Evolutionary conservation across 2,113 vertebrate genomes (phyloP).

Genomic region (Alligator sinensis): DNA sequence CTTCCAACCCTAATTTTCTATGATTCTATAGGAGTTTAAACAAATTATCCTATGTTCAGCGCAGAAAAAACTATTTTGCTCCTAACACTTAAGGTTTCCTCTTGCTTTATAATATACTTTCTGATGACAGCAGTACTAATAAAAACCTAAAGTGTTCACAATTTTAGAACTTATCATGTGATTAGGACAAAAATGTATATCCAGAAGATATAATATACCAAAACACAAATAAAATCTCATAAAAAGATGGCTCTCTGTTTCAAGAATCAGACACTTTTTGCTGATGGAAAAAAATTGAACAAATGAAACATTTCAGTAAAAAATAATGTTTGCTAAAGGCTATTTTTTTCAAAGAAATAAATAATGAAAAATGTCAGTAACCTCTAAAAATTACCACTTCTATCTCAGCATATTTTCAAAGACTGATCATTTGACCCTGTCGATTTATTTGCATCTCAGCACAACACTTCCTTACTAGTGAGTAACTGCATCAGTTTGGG

Average conservation of each 20-base stretch:
- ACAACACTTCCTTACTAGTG: background rate
- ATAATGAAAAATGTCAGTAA: background rate
- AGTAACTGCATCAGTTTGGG: background rate
- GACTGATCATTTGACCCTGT: background rate
- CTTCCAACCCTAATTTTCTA: no score
- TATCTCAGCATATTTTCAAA: background rate
- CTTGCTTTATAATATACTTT: background rate
- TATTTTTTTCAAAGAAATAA: background rate
- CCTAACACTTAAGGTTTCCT: background rate
- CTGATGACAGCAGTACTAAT: background rate
- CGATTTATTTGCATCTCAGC: background rate
- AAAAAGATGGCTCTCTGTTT: background rate
- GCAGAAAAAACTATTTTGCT: slow-evolving; percentile 27
- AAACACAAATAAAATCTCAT: background rate
- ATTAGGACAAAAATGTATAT: background rate
- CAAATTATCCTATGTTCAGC: background rate
- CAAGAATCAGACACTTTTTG: background rate
- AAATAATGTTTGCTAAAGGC: background rate
- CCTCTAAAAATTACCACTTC: background rate
- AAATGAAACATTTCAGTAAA: background rate
- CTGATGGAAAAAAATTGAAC: background rate
- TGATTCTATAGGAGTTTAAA: background rate
- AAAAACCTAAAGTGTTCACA: background rate
- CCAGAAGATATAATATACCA: background rate
- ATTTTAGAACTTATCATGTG: background rate